phyloP scores from a whole-genome alignment of 2,797 vertebrate species.

The Pangasius mekongensis region DNA sequence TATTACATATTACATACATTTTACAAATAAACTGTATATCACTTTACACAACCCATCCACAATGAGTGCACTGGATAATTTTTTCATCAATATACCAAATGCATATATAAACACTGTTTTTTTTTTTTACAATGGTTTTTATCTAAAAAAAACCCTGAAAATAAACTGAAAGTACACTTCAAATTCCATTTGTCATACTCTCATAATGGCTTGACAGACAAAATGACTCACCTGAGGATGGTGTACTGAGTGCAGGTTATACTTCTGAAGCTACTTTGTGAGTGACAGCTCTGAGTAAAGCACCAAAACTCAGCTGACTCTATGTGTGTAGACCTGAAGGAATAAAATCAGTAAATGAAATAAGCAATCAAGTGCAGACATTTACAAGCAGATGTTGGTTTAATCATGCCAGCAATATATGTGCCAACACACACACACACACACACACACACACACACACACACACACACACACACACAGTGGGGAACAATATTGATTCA shows the following conservation, averaged over 20 bases:
- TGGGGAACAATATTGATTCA: slow-evolving; percentile 22
- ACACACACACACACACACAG: slow-evolving; percentile 13
- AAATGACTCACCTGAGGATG: not conserved
- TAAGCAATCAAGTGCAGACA: slow-evolving; percentile 51
- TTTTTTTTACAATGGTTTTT: not conserved
- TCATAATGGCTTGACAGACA: no score
- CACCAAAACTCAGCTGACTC: not conserved
- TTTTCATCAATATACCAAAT: not conserved
- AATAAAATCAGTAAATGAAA: not conserved
- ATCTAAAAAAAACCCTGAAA: not conserved
- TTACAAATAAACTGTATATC: not conserved
- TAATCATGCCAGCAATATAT: slow-evolving; percentile 49
- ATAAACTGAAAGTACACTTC: not conserved
- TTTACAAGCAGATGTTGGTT: slow-evolving; percentile 57
- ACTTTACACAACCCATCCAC: not conserved
- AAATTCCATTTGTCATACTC: not conserved
- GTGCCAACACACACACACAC: not conserved
- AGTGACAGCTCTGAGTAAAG: not conserved
- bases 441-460: slow-evolving; percentile 40
- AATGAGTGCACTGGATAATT: not conserved
- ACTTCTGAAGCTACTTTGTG: not conserved
- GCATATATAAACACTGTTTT: not conserved
- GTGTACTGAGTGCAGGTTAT: not conserved
- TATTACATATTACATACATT: not conserved
- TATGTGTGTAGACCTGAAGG: not conserved